These are phyloP conservation scores for Ophioninae sp. DNA, from an alignment of 2,888 invertebrate species.

Conservation along the genomic window DNA sequence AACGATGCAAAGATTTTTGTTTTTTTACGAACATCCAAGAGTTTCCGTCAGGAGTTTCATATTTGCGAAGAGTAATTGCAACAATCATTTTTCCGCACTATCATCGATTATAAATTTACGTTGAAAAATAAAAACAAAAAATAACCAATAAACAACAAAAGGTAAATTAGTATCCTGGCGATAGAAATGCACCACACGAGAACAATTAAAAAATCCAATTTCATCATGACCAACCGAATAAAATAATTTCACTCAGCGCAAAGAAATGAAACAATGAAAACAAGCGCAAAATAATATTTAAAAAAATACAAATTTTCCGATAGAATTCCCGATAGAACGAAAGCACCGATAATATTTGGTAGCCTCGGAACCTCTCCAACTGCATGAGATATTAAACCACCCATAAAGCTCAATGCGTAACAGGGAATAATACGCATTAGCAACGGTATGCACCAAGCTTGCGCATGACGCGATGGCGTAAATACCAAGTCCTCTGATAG, in stretches of 20 bases:
- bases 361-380: constrained; percentile 5
- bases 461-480: neutral
- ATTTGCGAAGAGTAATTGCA: neutral
- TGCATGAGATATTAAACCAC: constrained; percentile 34
- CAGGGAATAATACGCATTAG: constrained; percentile 8
- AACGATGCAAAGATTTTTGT: neutral
- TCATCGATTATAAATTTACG: too few species aligned
- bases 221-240: neutral
- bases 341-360: constrained; percentile 33
- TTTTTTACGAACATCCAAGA: neutral
- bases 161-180: too few species aligned
- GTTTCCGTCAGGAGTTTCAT: neutral
- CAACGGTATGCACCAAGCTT: neutral
- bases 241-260: neutral
- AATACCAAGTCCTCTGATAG: neutral
- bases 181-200: neutral
- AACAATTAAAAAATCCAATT: neutral
- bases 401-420: neutral
- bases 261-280: neutral
- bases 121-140: too few species aligned
- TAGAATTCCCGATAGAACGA: neutral
- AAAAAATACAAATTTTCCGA: neutral
- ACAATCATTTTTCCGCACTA: too few species aligned
- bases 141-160: too few species aligned
- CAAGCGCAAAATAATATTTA: neutral